phyloP scores from a whole-genome alignment of 2,888 invertebrate species.

The Ernsta delagoae region DNA sequence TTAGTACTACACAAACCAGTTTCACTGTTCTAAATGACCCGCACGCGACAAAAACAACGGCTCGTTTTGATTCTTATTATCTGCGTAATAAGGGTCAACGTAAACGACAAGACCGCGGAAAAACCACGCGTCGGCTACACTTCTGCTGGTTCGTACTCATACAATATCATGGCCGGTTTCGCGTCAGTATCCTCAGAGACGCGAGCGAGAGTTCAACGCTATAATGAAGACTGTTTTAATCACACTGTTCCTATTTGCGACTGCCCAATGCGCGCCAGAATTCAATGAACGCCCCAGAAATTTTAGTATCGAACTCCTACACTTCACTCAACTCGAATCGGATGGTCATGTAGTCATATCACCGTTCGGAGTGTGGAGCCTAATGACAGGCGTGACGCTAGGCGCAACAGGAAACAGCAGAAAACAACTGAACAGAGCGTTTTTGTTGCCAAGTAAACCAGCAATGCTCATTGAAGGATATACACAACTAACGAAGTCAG shows the following conservation, averaged over 20 bases:
- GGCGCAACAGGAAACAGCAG: conserved; percentile 70
- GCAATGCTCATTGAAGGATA: conserved; percentile 60
- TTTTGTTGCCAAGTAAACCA: conserved; percentile 62
- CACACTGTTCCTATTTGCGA: conserved; percentile 55
- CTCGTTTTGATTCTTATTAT: conserved; percentile 1
- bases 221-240: conserved; percentile 40
- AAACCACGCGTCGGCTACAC: not conserved
- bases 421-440: conserved; percentile 61
- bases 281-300: conserved; percentile 73
- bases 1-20: conserved; percentile 13
- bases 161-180: conserved; percentile 17
- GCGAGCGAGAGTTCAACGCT: too few relatives aligned
- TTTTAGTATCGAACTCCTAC: conserved; percentile 72
- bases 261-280: conserved; percentile 62
- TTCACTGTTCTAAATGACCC: not conserved
- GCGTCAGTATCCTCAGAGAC: not conserved
- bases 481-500: conserved; percentile 57
- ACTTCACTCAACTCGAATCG: conserved; percentile 66
- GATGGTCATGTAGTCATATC: conserved; percentile 75
- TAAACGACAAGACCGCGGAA: not conserved
- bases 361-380: conserved; percentile 79
- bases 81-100: conserved; percentile 17
- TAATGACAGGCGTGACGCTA: conserved; percentile 74
- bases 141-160: conserved; percentile 28
- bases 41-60: conserved; percentile 3